Conservation (phyloP, 2,113 vertebrate species). For the Mormoops blainvillei region DNA sequence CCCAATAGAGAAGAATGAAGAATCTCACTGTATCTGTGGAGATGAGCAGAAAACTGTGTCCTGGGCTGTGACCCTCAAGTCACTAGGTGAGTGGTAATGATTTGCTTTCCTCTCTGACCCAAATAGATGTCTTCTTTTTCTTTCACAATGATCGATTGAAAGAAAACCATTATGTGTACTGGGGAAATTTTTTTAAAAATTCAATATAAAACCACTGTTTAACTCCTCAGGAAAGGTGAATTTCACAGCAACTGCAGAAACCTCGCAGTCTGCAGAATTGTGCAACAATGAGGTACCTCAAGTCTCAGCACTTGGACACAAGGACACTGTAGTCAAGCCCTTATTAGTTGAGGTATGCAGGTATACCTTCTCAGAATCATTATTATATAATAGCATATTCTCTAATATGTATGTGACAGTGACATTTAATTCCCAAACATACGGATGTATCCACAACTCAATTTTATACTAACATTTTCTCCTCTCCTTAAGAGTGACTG, state of each 20-base stretch:
- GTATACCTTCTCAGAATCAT: background rate
- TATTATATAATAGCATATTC: background rate
- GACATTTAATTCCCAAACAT: background rate
- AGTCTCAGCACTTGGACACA: constrained; percentile 74
- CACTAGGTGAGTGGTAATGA: constrained; percentile 73
- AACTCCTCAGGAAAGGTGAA: constrained; percentile 78
- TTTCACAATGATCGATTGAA: background rate
- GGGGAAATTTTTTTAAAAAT: background rate
- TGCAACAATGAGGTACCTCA: constrained; percentile 79
- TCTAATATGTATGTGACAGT: background rate
- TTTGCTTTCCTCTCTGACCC: background rate
- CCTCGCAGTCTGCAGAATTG: constrained; percentile 66
- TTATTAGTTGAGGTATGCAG: constrained; percentile 82
- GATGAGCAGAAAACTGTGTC: constrained; percentile 73
- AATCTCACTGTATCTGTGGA: constrained; percentile 77
- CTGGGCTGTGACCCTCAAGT: constrained; percentile 78
- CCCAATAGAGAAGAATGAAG: constrained; percentile 34
- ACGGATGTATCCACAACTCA: background rate
- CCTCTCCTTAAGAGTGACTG: background rate
- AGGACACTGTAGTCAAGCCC: constrained; percentile 79
- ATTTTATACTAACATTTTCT: background rate
- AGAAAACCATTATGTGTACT: background rate
- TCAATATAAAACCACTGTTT: background rate
- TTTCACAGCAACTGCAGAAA: constrained; percentile 82
- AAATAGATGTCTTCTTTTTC: background rate